Conservation (phyloP, 2,888 invertebrate species). For the Asteroscopus sphinx region DNA sequence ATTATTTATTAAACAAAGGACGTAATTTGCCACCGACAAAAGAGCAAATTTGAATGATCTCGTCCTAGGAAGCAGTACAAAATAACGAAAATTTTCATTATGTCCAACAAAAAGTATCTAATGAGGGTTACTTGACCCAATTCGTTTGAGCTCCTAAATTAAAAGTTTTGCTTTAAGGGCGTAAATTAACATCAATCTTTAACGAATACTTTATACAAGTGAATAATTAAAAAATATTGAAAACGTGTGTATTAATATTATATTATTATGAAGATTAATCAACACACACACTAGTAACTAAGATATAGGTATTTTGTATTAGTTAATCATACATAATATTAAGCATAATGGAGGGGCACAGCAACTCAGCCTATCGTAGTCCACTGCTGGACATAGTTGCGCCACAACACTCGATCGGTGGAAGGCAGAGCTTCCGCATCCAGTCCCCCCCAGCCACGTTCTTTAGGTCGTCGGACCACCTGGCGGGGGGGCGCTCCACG, state of each 20-base stretch:
- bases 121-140: slow-evolving; percentile 42
- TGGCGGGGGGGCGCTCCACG: too few relatives aligned
- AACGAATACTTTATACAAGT: slow-evolving; percentile 7
- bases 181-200: slow-evolving; percentile 36
- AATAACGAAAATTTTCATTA: slow-evolving; percentile 21
- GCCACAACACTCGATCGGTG: too few relatives aligned
- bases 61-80: slow-evolving; percentile 20
- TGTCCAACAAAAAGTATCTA: slow-evolving; percentile 30
- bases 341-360: too few relatives aligned
- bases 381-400: too few relatives aligned
- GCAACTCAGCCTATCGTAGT: too few relatives aligned
- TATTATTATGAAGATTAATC: too few relatives aligned
- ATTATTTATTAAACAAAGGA: not conserved
- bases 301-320: too few relatives aligned
- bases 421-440: too few relatives aligned
- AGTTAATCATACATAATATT: too few relatives aligned
- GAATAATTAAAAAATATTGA: slow-evolving; percentile 9
- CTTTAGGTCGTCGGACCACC: too few relatives aligned
- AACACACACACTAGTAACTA: too few relatives aligned
- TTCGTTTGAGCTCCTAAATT: slow-evolving; percentile 38
- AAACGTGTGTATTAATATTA: not conserved
- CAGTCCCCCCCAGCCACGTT: too few relatives aligned
- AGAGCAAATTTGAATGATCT: slow-evolving; percentile 6
- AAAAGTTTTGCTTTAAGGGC: slow-evolving; percentile 29
- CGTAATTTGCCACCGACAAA: not conserved